Percentiles rank a stretch among this genome's conserved stretches.
phyloP scores from a whole-genome alignment of 2,113 vertebrate genomes.

The Oncorhynchus tshawytscha region DNA sequence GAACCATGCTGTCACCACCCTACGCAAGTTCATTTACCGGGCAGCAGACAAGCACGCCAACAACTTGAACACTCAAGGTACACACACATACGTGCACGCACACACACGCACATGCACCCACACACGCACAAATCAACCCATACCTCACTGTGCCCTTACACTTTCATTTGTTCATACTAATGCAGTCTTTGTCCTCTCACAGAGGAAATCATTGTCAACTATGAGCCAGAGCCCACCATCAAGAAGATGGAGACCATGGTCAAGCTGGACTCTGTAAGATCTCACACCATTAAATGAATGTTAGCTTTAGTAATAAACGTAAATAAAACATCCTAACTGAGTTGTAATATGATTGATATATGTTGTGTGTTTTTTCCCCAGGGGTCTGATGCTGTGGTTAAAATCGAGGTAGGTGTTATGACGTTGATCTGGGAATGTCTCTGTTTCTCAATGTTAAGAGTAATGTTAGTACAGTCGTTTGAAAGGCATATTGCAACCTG shows the following conservation, averaged over 20 bases:
- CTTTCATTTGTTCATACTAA: slow-evolving; percentile 68
- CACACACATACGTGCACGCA: neutral
- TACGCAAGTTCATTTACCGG: slow-evolving; percentile 88
- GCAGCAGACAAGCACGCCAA: slow-evolving; percentile 78
- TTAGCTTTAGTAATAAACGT: neutral
- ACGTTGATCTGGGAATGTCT: neutral
- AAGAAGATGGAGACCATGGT: slow-evolving; percentile 96
- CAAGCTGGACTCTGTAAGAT: slow-evolving; percentile 90
- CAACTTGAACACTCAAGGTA: slow-evolving; percentile 81
- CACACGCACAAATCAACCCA: neutral
- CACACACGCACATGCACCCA: neutral
- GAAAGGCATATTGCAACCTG: neutral
- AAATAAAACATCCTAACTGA: neutral
- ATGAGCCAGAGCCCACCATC: slow-evolving; percentile 81
- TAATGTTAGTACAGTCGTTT: too few relatives aligned
- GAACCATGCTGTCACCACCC: slow-evolving; percentile 86
- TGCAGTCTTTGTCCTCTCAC: slow-evolving; percentile 81
- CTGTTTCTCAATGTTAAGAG: neutral
- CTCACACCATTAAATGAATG: neutral
- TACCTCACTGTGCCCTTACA: too few relatives aligned
- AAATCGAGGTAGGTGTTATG: slow-evolving; percentile 87
- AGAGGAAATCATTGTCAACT: slow-evolving; percentile 89
- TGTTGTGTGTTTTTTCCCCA: slow-evolving; percentile 64
- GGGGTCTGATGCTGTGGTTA: slow-evolving; percentile 93
- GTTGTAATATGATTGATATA: slow-evolving; percentile 34